Evolutionary conservation across 2,797 vertebrate genomes (phyloP), one percentile per base, ranked within the genome.

Genomic region (Psittacula echo): DNA sequence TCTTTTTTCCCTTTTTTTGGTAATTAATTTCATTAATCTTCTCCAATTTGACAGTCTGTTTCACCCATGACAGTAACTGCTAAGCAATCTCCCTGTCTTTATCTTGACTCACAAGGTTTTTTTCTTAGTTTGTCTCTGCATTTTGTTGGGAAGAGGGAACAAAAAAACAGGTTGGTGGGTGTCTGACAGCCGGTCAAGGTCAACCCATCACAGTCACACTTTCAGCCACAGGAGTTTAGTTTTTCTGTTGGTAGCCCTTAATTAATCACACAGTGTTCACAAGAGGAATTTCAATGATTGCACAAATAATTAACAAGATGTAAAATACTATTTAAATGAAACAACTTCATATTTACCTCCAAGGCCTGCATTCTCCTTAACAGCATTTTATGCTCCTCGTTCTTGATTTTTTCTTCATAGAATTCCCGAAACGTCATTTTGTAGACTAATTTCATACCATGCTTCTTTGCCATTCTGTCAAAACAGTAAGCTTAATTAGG

Each of bases 371-470:
- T 99, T 98, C 98, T 99, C 97, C 98, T 98, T 98, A 99, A 98
- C n/a, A 99, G 98, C 90, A 97, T 98, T 96, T 98, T 98, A 93
- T 99, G 99, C 70, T 98, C 98, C 14, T 98, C 98, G 0, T 98
- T 98, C 97, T 98, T 99, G 95, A 99, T 96, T 79, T 99, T 99
- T 91, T 99, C 99, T 90, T 99, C 98, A 92, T 99, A 99, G 97
- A 99, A 99, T 95, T 99, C 98, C 2, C 97, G 97, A 98, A 99
- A 99, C 11, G 99, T 98, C 96, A 98, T 99, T 97, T 99, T 99
- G 94, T 98, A 98, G 83, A 99, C 97, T 87, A 99, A 97, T 79
- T 98, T 99, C 99, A 99, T 99, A 91, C 99, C 98, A 95, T 99
- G 99, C 45, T 98, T 98, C 97, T 99, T 99, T 0, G 99, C 99